Evolutionary conservation across 37 sponge, comb jelly and placozoan genomes (phyloP).

Genomic region (Hormiphora californensis): DNA sequence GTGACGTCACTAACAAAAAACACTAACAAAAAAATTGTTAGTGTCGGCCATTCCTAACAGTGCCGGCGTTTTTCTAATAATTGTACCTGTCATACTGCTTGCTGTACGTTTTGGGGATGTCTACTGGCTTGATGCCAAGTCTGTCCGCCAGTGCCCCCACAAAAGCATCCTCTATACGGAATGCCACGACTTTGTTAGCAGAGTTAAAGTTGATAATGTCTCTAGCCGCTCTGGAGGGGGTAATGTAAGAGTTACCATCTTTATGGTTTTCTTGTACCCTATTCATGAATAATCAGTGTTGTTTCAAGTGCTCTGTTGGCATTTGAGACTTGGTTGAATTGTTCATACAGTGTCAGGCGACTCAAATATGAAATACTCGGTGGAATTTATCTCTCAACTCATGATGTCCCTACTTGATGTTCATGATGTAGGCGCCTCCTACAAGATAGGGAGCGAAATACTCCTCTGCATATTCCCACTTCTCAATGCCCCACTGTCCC

Average conservation of each 20-base stretch:
- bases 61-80: too few species aligned
- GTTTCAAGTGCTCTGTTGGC: too few species aligned
- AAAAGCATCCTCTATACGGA: conserved; percentile 42
- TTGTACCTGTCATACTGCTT: conserved; percentile 46
- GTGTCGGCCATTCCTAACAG: too few species aligned
- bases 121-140: neutral
- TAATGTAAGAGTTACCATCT: neutral
- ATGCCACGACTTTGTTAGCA: neutral
- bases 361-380: too few species aligned
- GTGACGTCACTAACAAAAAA: too few species aligned
- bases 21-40: too few species aligned
- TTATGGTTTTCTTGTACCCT: neutral
- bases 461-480: conserved; percentile 16
- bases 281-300: neutral
- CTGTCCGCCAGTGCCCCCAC: conserved; percentile 42
- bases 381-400: too few species aligned
- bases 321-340: too few species aligned
- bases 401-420: neutral
- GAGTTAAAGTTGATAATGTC: conserved; percentile 3
- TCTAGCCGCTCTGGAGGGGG: neutral
- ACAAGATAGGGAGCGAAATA: conserved; percentile 2
- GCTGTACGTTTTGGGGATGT: conserved; percentile 49
- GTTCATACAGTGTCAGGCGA: too few species aligned
- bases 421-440: conserved; percentile 17
- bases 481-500: conserved; percentile 36